Evolutionary conservation across 2,888 invertebrate species (phyloP), one percentile per base, ranked within the genome.

Genomic region (Lumbricus terrestris): DNA sequence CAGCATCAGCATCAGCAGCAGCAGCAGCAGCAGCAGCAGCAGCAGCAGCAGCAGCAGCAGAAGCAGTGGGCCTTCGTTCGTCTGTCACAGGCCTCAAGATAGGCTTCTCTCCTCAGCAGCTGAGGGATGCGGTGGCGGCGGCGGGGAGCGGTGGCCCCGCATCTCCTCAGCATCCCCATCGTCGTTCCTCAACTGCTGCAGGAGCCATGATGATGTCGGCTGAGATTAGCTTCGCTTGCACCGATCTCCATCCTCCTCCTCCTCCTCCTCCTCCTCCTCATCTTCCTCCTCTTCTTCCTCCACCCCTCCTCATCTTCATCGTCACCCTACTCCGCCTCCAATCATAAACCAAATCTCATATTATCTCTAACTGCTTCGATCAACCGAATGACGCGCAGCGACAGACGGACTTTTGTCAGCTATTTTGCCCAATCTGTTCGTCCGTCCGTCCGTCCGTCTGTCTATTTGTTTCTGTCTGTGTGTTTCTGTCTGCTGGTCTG

Each of bases 281-380:
- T n/a, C n/a, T n/a, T n/a, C n/a, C n/a, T n/a, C n/a, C n/a, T n/a
- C n/a, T n/a, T n/a, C n/a, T n/a, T n/a, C n/a, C n/a, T n/a, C n/a
- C n/a, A n/a, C n/a, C n/a, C n/a, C n/a, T n/a, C n/a, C n/a, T n/a
- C n/a, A n/a, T n/a, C n/a, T n/a, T n/a, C n/a, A n/a, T n/a, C n/a
- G n/a, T n/a, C n/a, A n/a, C n/a, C n/a, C n/a, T n/a, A n/a, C n/a
- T n/a, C n/a, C n/a, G n/a, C n/a, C n/a, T n/a, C 18, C n/a, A 8
- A 13, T 69, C 69, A 69, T 69, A 69, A 69, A 69, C 69, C 69
- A n/a, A 69, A 69, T 69, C 69, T n/a, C n/a, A n/a, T n/a, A n/a
- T n/a, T 69, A 69, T 69, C 69, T 69, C 69, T 69, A 69, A 69
- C 69, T 69, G 69, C 69, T 69, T 69, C 69, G n/a, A 69, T 69